Evolutionary conservation across 2,888 invertebrate species (phyloP), one percentile per base, ranked within the genome.

Genomic region (Thalpophila matura): DNA sequence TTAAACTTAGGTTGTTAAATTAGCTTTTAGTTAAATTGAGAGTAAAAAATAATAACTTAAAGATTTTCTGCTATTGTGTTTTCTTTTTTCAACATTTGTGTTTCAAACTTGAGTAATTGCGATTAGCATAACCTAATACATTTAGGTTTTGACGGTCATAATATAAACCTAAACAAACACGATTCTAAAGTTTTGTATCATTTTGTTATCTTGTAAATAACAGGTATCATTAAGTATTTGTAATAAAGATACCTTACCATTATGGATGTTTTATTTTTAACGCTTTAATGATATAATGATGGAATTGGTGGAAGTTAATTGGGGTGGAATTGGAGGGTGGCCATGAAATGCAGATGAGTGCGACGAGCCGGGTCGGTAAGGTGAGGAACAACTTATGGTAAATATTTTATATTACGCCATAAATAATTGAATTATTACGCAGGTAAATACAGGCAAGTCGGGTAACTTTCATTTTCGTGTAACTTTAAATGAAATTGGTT

Each of bases 161-260:
- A 47, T 67, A 67, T 53, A 60, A 62, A 65, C 38, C 54, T 62
- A 55, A 29, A 74, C 64, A 63, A 74, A 79, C 69, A 77, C 69
- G 53, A 74, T 77, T 79, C 51, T 71, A 78, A 80, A 78, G 64
- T 77, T 85, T 87, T 89, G 81, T 88, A 88, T 84, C 64, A 67
- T 84, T 89, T 90, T 89, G 88, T 90, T 91, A 89, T 85, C 76
- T 80, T 91, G 89, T 91, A 89, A 87, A 89, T 89, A 90, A 80
- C 84, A 71, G 87, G 87, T 89, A 88, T 89, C 84, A 60, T 85
- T 88, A 85, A 88, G 85, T 87, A 87, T 89, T 91, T 91, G 86
- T 90, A 92, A 91, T 92, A 91, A 91, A 92, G 89, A 89, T 91
- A 91, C 87, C 87, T 84, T 90, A 89, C 85, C 83, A 86, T 83